Evolutionary conservation across 2,113 vertebrate genomes (phyloP).

Genomic region (Piliocolobus tephrosceles): DNA sequence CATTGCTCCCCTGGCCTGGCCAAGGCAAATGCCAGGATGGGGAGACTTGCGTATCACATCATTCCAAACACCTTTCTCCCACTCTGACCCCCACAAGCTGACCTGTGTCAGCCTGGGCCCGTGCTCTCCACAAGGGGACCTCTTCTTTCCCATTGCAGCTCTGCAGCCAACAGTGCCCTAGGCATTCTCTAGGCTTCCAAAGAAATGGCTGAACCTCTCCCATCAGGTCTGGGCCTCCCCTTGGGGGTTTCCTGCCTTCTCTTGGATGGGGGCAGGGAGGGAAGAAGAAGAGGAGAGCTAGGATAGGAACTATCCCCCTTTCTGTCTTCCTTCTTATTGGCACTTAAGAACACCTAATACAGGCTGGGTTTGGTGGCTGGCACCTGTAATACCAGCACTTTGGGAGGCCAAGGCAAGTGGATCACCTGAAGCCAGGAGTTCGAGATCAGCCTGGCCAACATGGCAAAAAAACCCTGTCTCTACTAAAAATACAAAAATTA

Average conservation of each 20-base stretch:
- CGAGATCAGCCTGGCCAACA: no score
- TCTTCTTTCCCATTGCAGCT: background rate
- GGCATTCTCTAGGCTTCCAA: background rate
- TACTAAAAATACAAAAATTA: no score
- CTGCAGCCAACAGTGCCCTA: background rate
- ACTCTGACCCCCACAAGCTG: background rate
- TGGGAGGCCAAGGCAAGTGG: no score
- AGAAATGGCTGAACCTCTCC: background rate
- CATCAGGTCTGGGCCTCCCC: background rate
- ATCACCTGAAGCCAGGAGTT: no score
- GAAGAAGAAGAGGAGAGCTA: background rate
- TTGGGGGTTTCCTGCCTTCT: background rate
- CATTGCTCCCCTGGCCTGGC: background rate
- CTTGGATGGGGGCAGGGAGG: background rate
- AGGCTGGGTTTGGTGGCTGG: background rate
- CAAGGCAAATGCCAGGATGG: background rate
- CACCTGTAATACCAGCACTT: no score
- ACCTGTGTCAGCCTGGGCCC: background rate
- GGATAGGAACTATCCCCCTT: fast-evolving
- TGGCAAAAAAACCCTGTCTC: no score
- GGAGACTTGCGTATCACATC: background rate
- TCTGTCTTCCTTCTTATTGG: background rate
- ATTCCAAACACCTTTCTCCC: background rate
- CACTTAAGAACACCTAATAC: background rate
- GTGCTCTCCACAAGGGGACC: fast-evolving